Evolutionary conservation across 2,888 invertebrate species (phyloP), one percentile per base, ranked within the genome.

Genomic region (Suillia variegata): DNA sequence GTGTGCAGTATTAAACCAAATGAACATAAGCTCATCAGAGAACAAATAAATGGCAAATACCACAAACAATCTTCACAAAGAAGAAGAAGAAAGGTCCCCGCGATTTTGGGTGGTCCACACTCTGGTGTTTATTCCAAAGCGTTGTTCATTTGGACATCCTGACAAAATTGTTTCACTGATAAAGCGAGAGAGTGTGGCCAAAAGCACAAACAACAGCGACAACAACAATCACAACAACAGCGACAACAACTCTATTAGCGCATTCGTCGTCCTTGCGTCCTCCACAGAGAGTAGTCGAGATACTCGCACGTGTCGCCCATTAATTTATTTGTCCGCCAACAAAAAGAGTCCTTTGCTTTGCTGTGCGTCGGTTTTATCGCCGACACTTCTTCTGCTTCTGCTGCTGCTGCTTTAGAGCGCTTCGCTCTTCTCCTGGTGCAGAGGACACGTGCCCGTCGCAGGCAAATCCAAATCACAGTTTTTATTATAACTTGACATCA

Each of bases 231-330:
- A 38, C 38, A 45, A 45, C 13, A 18, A 45, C 45, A 45, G 13
- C 3, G 18, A 18, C 3, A 45, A 20, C 18, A 45, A 45, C 45
- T 45, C 45, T 45, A 45, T 45, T 45, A 45, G 45, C 20, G 13
- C 18, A 45, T 20, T 45, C 45, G 13, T 17, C 20, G 6, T 38
- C 10, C 38, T 8, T 10, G 38, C 15, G n/a, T 38, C 13, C 3
- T 38, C 3, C 20, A 20, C 45, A 18, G 17, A 6, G 17, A 6
- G 6, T 45, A 17, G 4, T 45, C 6, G 18, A 4, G 12, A 6
- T 45, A 3, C 45, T 5, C 45, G 18, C 79, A 78, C 79, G 78
- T 78, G 78, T 67, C 69, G 70, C 65, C 77, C 79, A 78, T 79
- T 78, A 78, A 78, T 79, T 79, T 79, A 79, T 45, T 45, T 20